phyloP scores from a whole-genome alignment of 92 coral and sea anemone genomes.

The Actinostola sp. region DNA sequence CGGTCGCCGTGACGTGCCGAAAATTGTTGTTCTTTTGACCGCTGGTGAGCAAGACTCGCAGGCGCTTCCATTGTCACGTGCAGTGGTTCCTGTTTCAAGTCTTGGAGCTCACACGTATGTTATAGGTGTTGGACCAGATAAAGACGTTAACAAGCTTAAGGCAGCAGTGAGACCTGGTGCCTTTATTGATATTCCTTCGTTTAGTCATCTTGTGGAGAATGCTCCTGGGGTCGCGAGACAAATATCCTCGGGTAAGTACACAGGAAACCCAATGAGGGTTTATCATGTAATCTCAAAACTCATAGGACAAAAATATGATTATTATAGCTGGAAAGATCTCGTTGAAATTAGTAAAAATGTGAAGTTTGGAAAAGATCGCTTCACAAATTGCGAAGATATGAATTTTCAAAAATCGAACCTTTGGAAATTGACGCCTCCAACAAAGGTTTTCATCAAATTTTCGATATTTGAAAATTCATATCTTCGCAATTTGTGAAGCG shows the following conservation, averaged over 20 bases:
- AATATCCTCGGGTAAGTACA: constrained; percentile 20
- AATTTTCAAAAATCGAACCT: too few relatives aligned
- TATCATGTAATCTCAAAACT: too few relatives aligned
- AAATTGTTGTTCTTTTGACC: constrained; percentile 58
- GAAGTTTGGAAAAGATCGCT: too few relatives aligned
- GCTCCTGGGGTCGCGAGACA: constrained; percentile 27
- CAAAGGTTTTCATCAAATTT: too few relatives aligned
- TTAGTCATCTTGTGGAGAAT: constrained; percentile 22
- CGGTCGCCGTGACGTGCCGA: constrained; percentile 64
- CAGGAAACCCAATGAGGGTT: too few relatives aligned
- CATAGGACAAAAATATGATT: too few relatives aligned
- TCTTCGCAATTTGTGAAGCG: too few relatives aligned
- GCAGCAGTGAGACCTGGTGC: constrained; percentile 4
- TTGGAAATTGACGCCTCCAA: too few relatives aligned
- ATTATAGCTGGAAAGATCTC: too few relatives aligned
- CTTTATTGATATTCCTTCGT: constrained; percentile 18
- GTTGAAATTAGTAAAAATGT: too few relatives aligned
- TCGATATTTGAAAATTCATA: too few relatives aligned
- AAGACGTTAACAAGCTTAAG: not conserved
- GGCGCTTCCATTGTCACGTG: constrained; percentile 51
- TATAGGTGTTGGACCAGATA: constrained; percentile 35
- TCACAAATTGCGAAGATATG: too few relatives aligned
- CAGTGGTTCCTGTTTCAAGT: constrained; percentile 44
- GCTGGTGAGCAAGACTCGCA: constrained; percentile 56
- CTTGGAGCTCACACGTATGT: constrained; percentile 62